These are phyloP conservation scores for Mustela lutreola DNA, from an alignment of 2,113 vertebrate species.

Conservation along the genomic window DNA sequence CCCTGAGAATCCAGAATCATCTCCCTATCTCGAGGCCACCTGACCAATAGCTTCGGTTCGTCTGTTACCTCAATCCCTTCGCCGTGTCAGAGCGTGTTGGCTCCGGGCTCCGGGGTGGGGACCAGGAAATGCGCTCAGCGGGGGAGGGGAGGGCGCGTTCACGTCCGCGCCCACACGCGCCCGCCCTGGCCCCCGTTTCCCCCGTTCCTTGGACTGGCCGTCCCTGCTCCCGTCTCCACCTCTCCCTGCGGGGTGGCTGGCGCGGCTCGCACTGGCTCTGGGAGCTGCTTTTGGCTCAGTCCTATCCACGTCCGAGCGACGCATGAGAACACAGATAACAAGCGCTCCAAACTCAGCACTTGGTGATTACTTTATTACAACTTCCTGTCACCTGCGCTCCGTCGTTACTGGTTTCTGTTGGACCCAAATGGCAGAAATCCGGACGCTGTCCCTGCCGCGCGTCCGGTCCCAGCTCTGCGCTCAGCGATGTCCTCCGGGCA, in stretches of 20 bases:
- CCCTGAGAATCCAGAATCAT: not conserved
- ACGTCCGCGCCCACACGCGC: no score
- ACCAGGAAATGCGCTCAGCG: no score
- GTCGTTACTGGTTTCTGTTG: accelerated
- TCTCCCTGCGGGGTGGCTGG: not conserved
- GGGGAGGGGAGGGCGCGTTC: accelerated
- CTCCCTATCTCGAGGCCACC: not conserved
- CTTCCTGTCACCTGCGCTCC: accelerated
- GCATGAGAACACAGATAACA: not conserved
- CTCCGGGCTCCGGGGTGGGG: not conserved
- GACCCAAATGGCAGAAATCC: not conserved
- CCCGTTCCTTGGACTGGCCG: accelerated
- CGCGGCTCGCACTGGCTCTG: accelerated
- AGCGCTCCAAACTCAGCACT: not conserved
- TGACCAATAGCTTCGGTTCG: not conserved
- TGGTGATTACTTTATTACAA: not conserved
- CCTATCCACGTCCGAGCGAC: not conserved
- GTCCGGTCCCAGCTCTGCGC: no score
- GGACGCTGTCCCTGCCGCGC: no score
- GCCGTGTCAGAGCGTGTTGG: accelerated
- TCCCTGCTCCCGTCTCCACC: not conserved
- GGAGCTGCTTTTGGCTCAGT: not conserved
- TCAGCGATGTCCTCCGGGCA: accelerated
- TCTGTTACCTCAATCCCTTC: not conserved
- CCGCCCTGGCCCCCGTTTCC: accelerated